These are phyloP conservation scores for Brachionus manjavacas DNA, from an alignment of 1,140 invertebrate genomes.

Conservation along the genomic window DNA sequence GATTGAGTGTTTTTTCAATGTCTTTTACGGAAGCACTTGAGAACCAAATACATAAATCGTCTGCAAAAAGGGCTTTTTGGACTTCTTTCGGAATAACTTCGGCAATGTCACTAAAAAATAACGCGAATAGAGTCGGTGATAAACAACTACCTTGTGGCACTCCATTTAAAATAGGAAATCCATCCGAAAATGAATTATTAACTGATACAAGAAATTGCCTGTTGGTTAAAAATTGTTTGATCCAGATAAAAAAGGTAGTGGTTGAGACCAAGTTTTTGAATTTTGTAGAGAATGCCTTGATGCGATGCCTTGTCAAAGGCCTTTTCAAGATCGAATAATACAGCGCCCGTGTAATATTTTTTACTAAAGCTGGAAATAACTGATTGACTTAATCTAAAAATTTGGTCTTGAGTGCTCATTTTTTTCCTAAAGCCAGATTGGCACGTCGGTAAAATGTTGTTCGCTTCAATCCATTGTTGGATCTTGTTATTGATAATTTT, in stretches of 20 bases:
- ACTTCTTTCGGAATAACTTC: too few relatives aligned
- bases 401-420: background rate
- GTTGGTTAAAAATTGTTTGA: background rate
- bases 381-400: background rate
- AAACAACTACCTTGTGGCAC: background rate
- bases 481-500: constrained; percentile 35
- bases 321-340: background rate
- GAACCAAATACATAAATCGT: background rate
- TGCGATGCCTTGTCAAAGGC: background rate
- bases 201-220: background rate
- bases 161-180: background rate
- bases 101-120: too few relatives aligned
- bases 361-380: background rate
- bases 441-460: background rate
- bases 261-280: background rate
- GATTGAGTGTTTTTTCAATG: background rate
- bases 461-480: constrained; percentile 2
- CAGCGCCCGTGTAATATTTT: background rate
- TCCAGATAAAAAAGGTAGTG: background rate
- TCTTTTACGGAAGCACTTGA: background rate
- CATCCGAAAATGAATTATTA: background rate
- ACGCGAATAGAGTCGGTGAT: background rate
- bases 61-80: background rate
- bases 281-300: background rate
- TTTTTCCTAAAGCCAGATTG: background rate